A percentile compares a stretch with the other conserved stretches of the same genome.
phyloP scores from a whole-genome alignment of 2,797 vertebrate genomes.

The Prionace glauca region DNA sequence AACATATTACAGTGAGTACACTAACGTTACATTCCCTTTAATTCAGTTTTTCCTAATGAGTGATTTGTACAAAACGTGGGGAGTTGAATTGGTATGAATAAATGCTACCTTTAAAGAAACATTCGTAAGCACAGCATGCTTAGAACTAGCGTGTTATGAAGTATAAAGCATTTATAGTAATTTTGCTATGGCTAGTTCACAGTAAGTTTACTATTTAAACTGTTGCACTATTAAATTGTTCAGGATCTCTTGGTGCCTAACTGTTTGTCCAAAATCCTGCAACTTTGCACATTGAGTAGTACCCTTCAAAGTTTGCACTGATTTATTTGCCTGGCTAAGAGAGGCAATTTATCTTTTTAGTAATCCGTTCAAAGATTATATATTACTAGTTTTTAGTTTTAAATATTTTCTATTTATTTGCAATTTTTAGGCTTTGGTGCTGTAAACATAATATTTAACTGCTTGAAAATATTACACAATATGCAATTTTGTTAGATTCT shows the following conservation, averaged over 20 bases:
- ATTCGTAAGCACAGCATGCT: neutral
- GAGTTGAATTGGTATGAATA: neutral
- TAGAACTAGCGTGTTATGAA: too few species aligned
- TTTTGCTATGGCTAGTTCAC: neutral
- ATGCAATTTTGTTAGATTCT: conserved; percentile 27
- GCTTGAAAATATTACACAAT: neutral
- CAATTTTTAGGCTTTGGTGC: neutral
- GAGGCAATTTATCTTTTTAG: neutral
- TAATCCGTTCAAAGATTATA: neutral
- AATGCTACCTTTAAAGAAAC: neutral
- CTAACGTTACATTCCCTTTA: neutral
- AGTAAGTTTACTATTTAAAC: conserved; percentile 35
- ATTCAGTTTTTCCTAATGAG: neutral
- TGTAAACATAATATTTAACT: neutral
- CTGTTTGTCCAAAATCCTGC: conserved; percentile 28
- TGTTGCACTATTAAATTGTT: conserved; percentile 20
- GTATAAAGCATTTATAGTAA: neutral
- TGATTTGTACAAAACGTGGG: neutral
- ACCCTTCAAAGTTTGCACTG: conserved; percentile 12
- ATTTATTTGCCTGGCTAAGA: neutral
- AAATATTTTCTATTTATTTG: neutral
- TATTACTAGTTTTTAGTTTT: neutral
- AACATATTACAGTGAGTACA: neutral
- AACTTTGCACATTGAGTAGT: conserved; percentile 20
- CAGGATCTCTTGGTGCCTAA: conserved; percentile 35